Evolutionary conservation across 2,113 vertebrate genomes (phyloP).

Genomic region (Pseudolaguvia tuberculata): DNA sequence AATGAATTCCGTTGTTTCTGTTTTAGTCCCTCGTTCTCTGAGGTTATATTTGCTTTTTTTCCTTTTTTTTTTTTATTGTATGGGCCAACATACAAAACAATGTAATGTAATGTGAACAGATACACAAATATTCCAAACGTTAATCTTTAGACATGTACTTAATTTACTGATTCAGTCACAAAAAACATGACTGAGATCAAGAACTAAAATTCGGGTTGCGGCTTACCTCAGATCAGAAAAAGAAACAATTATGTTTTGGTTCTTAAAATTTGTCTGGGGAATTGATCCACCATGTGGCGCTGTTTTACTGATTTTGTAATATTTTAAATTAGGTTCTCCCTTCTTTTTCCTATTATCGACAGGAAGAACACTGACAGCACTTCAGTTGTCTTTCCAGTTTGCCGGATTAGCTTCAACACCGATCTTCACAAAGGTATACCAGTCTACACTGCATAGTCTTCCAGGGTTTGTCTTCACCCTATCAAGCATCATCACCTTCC

Average conservation of each 20-base stretch:
- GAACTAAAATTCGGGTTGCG: too few relatives aligned
- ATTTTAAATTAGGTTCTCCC: too few relatives aligned
- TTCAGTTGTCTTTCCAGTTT: conserved; percentile 79
- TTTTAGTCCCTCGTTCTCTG: too few relatives aligned
- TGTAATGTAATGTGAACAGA: neutral
- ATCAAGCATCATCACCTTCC: conserved; percentile 72
- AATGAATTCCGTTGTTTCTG: too few relatives aligned
- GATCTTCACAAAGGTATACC: conserved; percentile 83
- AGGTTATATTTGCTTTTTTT: too few relatives aligned
- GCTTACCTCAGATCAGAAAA: too few relatives aligned
- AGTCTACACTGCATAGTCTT: conserved; percentile 77
- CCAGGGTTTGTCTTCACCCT: conserved; percentile 79
- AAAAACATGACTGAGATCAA: too few relatives aligned
- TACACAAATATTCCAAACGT: neutral
- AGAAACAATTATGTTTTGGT: too few relatives aligned
- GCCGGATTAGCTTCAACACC: conserved; percentile 77
- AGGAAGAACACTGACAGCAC: conserved; percentile 67
- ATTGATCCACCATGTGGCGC: neutral
- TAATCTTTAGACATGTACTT: neutral
- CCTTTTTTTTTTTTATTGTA: too few relatives aligned
- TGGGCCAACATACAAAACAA: too few relatives aligned
- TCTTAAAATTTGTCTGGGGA: neutral
- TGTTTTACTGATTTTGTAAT: neutral
- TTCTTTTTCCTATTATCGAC: neutral
- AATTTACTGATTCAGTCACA: too few relatives aligned